Conservation (phyloP, 2,888 invertebrate species). For the Adelognathus sp. region DNA sequence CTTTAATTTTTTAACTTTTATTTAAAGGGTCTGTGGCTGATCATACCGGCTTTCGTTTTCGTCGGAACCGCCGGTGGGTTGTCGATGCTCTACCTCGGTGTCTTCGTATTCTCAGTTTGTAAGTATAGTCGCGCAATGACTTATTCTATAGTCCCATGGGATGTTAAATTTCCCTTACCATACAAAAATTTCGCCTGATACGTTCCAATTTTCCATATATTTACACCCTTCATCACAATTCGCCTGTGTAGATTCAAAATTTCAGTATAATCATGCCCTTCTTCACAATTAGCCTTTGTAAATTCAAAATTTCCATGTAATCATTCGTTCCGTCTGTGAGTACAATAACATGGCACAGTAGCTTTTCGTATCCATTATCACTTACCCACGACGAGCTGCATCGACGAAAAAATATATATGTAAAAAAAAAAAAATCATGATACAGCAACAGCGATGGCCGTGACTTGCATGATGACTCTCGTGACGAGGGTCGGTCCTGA, state of each 20-base stretch:
- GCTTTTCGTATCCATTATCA: slow-evolving; percentile 22
- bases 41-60: slow-evolving; percentile 93
- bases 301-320: no score
- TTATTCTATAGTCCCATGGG: no score
- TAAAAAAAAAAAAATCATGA: slow-evolving; percentile 12
- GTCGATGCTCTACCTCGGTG: slow-evolving; percentile 89
- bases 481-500: slow-evolving; percentile 92
- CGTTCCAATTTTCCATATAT: no score
- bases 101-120: slow-evolving; percentile 95
- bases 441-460: slow-evolving; percentile 94
- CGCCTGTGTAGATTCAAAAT: no score
- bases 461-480: slow-evolving; percentile 96
- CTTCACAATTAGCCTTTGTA: no score
- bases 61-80: slow-evolving; percentile 88
- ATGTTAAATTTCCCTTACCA: no score
- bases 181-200: no score
- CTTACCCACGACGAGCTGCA: not conserved
- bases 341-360: no score
- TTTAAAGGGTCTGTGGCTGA: slow-evolving; percentile 88
- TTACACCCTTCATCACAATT: no score
- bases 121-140: no score
- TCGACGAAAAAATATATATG: slow-evolving; percentile 5
- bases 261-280: no score
- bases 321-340: no score
- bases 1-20: slow-evolving; percentile 12